Percentiles rank a stretch among this genome's conserved stretches.
phyloP scores from a whole-genome alignment of 2,797 vertebrate species.

The Poeciliopsis infans region DNA sequence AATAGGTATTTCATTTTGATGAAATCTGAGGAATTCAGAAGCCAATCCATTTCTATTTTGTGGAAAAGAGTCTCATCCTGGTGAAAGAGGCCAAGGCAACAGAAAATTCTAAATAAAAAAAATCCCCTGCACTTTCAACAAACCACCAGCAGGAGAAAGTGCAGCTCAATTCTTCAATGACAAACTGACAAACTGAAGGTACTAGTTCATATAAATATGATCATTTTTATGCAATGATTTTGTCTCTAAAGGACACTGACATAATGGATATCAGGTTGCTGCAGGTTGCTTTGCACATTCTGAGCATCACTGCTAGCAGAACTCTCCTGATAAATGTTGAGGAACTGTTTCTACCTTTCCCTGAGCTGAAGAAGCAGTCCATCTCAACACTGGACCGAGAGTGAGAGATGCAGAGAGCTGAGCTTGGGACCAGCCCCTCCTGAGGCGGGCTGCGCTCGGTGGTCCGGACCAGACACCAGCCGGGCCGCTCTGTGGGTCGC shows the following conservation, averaged over 20 bases:
- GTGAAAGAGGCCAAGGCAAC: neutral
- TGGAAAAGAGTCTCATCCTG: neutral
- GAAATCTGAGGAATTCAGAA: neutral
- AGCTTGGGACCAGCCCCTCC: slow-evolving; percentile 96
- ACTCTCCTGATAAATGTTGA: neutral
- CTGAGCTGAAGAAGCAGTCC: slow-evolving; percentile 90
- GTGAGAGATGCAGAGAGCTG: slow-evolving; percentile 91
- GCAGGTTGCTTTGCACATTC: neutral
- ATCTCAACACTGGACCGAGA: slow-evolving; percentile 98
- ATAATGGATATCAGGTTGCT: neutral
- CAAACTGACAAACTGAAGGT: neutral
- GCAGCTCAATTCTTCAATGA: neutral
- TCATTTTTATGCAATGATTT: neutral
- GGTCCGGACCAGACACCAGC: slow-evolving; percentile 95
- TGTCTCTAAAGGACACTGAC: neutral
- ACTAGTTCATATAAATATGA: neutral
- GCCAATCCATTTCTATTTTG: neutral
- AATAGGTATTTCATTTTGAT: neutral
- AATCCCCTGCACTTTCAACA: slow-evolving; percentile 14
- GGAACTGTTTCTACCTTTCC: slow-evolving; percentile 75
- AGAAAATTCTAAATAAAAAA: neutral
- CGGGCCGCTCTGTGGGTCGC: slow-evolving; percentile 89
- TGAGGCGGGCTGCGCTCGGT: slow-evolving; percentile 89
- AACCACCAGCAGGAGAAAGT: slow-evolving; percentile 47
- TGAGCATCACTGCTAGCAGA: neutral